Base-by-base conservation (phyloP, 2,888 invertebrate species). In the Apamea monoglypha region DNA sequence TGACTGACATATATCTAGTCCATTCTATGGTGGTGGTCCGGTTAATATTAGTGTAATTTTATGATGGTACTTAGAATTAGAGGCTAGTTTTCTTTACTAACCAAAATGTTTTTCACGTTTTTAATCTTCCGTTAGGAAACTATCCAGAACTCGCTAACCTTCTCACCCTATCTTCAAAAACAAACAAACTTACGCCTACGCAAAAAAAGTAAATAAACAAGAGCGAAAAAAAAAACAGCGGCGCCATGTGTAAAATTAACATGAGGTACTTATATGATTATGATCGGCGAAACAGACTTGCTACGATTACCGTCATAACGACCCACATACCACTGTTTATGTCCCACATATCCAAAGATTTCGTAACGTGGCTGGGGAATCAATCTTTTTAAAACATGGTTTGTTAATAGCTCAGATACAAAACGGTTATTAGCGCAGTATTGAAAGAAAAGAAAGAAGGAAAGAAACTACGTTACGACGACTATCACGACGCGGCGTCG, bases 271-370 rank as follows among this genome's bases (percentile, higher is more conserved):
- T 59, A 59, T 88, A 36, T 84, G 90, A 92, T 93, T 93, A 93
- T 93, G 93, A 93, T 92, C 89, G 87, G 84, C 84, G 75, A 86
- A 92, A 87, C 92, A 91, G 92, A 86, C 89, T 82, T 69, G 74
- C 61, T 36, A 63, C 72, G 88, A 88, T 91, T 86, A 89, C 81
- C 91, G 92, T 91, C 90, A 90, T 91, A 89, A 88, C 93, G 95
- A 91, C 95, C 96, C 92, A 95, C 88, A 94, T 96, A 90, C 81
- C 80, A 81, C 84, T 95, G 95, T 95, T 95, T 95, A 95, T 92
- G 92, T 94, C 89, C 92, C 90, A 92, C 92, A 94, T 94, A 94
- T 88, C 92, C 76, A 83, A 84, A 84, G 90, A 91, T 94, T 93
- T 93, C 93, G 92, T 90, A 94, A 94, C 85, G 74, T 5, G 40